Percentiles rank a stretch among this genome's conserved stretches.
Conservation (phyloP, 2,888 invertebrate species). For the Ormyrus labotus region DNA sequence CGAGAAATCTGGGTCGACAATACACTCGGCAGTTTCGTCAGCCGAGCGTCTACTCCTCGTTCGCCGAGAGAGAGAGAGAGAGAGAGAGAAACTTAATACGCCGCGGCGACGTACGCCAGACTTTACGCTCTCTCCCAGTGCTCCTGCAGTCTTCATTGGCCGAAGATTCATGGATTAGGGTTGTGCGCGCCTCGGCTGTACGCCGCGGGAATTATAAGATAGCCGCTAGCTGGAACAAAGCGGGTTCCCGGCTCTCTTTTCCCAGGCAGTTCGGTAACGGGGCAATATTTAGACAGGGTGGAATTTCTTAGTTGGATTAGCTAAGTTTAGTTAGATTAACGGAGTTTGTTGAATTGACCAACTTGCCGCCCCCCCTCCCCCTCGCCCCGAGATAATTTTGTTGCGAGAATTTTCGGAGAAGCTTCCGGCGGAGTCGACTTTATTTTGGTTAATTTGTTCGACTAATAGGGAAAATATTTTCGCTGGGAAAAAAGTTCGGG, state of each 20-base stretch:
- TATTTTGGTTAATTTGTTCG: constrained; percentile 16
- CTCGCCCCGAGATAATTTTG: constrained; percentile 29
- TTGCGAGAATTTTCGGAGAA: constrained; percentile 26
- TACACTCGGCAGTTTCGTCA: background rate
- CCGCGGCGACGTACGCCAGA: background rate
- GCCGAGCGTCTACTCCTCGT: no score
- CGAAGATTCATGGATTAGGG: background rate
- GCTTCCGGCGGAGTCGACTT: constrained; percentile 15
- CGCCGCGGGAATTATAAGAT: constrained; percentile 8
- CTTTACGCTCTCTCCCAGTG: background rate
- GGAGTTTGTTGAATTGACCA: constrained; percentile 40
- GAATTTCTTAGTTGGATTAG: constrained; percentile 46
- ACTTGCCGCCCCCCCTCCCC: constrained; percentile 1
- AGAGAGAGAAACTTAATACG: background rate
- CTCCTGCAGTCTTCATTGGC: background rate
- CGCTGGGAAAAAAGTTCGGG: no score
- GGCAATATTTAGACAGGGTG: constrained; percentile 12
- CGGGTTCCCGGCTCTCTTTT: constrained; percentile 15
- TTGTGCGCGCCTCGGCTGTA: background rate
- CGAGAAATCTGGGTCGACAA: constrained; percentile 28
- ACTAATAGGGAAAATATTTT: constrained; percentile 29
- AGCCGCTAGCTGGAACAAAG: background rate
- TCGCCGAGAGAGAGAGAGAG: background rate
- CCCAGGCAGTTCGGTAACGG: constrained; percentile 11
- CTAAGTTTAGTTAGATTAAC: constrained; percentile 43